These are phyloP conservation scores for Teleopsis dalmanni DNA, from an alignment of 1,140 invertebrate species.

Conservation along the genomic window DNA sequence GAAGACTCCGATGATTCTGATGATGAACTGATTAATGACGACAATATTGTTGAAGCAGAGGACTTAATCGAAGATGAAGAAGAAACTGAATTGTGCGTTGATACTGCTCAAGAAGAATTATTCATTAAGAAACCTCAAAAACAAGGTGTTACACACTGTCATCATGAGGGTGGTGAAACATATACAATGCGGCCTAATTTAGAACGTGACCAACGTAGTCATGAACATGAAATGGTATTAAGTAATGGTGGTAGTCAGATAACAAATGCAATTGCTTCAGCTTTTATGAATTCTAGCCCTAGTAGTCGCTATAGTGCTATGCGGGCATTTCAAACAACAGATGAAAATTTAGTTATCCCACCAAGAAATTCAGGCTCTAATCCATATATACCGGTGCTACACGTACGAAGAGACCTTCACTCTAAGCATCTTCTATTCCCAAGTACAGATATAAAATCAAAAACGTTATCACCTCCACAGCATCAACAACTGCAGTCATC, in stretches of 20 bases:
- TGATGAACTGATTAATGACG: slow-evolving; percentile 27
- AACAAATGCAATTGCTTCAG: not conserved
- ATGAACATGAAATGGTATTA: slow-evolving; percentile 43
- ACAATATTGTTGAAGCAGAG: slow-evolving; percentile 18
- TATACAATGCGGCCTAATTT: slow-evolving; percentile 59
- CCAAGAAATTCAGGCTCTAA: slow-evolving; percentile 22
- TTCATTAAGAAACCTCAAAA: slow-evolving; percentile 38
- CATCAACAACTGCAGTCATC: not conserved
- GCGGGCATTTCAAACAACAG: slow-evolving; percentile 38
- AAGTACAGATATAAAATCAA: slow-evolving; percentile 27
- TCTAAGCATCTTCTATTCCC: slow-evolving; percentile 46
- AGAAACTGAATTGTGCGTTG: slow-evolving; percentile 23
- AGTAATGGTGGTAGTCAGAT: not conserved
- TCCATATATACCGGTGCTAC: slow-evolving; percentile 53
- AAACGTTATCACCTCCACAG: not conserved
- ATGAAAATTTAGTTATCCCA: slow-evolving; percentile 38
- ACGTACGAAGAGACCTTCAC: slow-evolving; percentile 64
- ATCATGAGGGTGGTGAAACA: slow-evolving; percentile 54
- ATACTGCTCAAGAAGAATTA: slow-evolving; percentile 8
- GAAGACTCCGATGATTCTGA: slow-evolving; percentile 18
- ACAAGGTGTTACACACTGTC: slow-evolving; percentile 56
- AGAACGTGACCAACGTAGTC: no score
- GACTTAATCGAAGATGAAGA: slow-evolving; percentile 16
- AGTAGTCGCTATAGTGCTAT: slow-evolving; percentile 25
- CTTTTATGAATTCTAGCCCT: not conserved